Evolutionary conservation across 2,888 invertebrate genomes (phyloP).

Genomic region (Teleogryllus oceanicus): DNA sequence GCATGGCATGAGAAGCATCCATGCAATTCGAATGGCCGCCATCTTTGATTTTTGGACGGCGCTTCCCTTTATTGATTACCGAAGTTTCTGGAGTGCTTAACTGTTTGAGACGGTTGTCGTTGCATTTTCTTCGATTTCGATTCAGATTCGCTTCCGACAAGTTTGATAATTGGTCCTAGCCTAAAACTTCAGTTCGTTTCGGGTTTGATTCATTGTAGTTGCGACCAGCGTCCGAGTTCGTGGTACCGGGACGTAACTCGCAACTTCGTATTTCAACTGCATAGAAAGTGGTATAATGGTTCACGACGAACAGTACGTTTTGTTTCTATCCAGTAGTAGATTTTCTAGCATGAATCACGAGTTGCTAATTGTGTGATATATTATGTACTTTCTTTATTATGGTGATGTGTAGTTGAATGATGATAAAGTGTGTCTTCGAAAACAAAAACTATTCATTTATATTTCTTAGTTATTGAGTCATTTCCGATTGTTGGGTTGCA

Average conservation of each 20-base stretch:
- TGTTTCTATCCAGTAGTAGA: neutral
- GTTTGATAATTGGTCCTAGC: neutral
- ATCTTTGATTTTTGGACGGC: slow-evolving; percentile 34
- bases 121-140: neutral
- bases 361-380: no score
- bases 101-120: slow-evolving; percentile 20
- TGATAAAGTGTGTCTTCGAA: no score
- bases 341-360: no score
- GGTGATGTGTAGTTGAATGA: no score
- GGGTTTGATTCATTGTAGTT: neutral
- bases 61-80: slow-evolving; percentile 47
- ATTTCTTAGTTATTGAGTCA: no score
- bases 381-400: no score
- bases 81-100: slow-evolving; percentile 44
- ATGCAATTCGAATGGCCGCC: slow-evolving; percentile 32
- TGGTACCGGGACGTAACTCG: neutral
- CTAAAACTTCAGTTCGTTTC: neutral
- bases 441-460: no score
- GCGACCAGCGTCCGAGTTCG: neutral
- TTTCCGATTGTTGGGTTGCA: no score
- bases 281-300: slow-evolving; percentile 21
- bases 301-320: slow-evolving; percentile 29
- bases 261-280: neutral
- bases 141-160: neutral
- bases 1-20: slow-evolving; percentile 18